Percentiles rank a stretch among this genome's conserved stretches.
These are phyloP conservation scores for Cataglyphis cursor DNA, from an alignment of 2,888 invertebrate species.

Conservation along the genomic window DNA sequence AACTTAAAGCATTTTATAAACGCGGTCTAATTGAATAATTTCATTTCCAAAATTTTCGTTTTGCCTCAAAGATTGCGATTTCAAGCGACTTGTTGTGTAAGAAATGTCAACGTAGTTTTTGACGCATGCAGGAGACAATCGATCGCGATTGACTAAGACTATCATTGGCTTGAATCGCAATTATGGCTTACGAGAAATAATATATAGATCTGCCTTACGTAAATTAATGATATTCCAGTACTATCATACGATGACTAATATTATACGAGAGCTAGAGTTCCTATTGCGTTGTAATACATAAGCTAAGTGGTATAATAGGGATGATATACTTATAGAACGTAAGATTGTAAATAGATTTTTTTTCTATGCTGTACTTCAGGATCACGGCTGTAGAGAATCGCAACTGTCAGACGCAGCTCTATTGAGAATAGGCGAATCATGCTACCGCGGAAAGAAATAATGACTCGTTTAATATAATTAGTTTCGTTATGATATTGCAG, in stretches of 20 bases:
- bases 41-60: neutral
- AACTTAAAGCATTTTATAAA: neutral
- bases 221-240: conserved; percentile 15
- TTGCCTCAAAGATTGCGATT: neutral
- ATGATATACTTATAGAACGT: neutral
- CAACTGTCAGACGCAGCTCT: conserved; percentile 1
- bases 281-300: conserved; percentile 5
- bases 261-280: conserved; percentile 5
- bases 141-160: neutral
- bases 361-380: neutral
- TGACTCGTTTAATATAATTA: conserved; percentile 22
- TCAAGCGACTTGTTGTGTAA: neutral
- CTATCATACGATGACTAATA: conserved; percentile 19
- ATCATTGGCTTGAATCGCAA: neutral
- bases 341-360: conserved; percentile 19
- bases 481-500: conserved; percentile 22
- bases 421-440: conserved; percentile 9
- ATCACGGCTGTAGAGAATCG: conserved; percentile 6
- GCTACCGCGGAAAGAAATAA: conserved; percentile 27
- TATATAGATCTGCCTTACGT: conserved; percentile 8
- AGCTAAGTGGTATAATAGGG: conserved; percentile 17
- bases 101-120: neutral
- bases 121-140: neutral
- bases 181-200: conserved; percentile 24
- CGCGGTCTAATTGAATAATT: neutral